Evolutionary conservation across 2,113 vertebrate genomes (phyloP).

Genomic region (Ginglymostoma cirratum): DNA sequence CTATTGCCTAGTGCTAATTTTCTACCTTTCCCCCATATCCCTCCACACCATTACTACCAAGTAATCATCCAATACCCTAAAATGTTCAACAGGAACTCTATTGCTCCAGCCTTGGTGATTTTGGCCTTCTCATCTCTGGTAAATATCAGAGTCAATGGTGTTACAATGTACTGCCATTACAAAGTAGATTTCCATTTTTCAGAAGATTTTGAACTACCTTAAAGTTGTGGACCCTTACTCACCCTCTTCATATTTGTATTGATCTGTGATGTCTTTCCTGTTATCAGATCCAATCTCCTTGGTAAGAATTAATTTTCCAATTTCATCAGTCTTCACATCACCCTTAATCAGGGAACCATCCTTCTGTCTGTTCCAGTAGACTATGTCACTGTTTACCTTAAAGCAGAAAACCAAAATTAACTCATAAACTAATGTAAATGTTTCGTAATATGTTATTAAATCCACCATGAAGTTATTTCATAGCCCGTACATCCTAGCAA

Average conservation of each 20-base stretch:
- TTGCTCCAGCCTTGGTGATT: not conserved
- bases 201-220: not conserved
- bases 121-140: not conserved
- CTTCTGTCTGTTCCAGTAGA: constrained; percentile 69
- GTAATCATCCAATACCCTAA: too few species aligned
- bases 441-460: not conserved
- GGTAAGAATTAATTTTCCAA: constrained; percentile 80
- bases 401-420: constrained; percentile 36
- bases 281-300: constrained; percentile 66
- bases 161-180: not conserved
- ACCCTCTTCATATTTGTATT: constrained; percentile 94
- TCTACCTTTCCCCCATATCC: too few species aligned
- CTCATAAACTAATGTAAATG: not conserved
- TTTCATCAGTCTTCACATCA: constrained; percentile 60
- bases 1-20: too few species aligned
- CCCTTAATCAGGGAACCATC: constrained; percentile 65
- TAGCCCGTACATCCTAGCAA: not conserved
- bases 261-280: constrained; percentile 67
- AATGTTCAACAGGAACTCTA: not conserved
- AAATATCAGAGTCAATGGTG: not conserved
- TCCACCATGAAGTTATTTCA: not conserved
- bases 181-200: not conserved
- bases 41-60: too few species aligned
- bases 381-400: constrained; percentile 86
- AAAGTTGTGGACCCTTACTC: constrained; percentile 35